Evolutionary conservation across 2,888 invertebrate species (phyloP), one percentile per base, ranked within the genome.

Genomic region (Sericinus montela): DNA sequence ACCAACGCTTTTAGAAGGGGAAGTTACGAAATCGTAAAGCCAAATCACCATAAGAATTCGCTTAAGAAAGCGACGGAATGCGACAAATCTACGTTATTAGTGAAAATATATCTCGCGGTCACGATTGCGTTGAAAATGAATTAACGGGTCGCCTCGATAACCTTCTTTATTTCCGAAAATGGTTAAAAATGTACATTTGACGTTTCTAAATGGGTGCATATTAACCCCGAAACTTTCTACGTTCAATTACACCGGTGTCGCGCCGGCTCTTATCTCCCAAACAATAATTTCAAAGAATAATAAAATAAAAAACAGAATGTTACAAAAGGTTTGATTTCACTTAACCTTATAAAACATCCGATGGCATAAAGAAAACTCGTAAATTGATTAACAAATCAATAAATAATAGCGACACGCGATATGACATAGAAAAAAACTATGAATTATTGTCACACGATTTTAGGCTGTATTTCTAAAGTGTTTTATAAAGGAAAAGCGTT

Each of bases 351-450:
- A 77, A 76, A 76, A 71, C 72, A 69, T 66, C 60, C 62, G 55
- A 51, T 48, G 57, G 55, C 52, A 62, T 60, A 66, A 66, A 75
- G 65, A 67, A 65, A 60, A 67, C 66, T 65, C 71, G 75, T 82
- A 83, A 79, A 82, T 81, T 80, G 78, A 81, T 83, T 82, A 80
- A 79, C 82, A 73, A 78, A 80, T 69, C 80, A 69, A 81, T 83
- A 83, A 81, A 82, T 77, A 72, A 77, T 72, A 67, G 56, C 57
- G 58, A 55, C 57, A 52, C 57, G 54, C 49, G 53, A 58, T 61
- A 59, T 57, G 56, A 58, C 58, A 58, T 55, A 54, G 50, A 47
- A 38, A 55, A 45, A 45, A 34, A 44, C 34, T 42, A 39, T 46
- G 49, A 54, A 19, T 15, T 39, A 44, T 34, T 13, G 41, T 34